phyloP scores from a whole-genome alignment of 2,797 vertebrate species.

The Crenuchus spilurus region DNA sequence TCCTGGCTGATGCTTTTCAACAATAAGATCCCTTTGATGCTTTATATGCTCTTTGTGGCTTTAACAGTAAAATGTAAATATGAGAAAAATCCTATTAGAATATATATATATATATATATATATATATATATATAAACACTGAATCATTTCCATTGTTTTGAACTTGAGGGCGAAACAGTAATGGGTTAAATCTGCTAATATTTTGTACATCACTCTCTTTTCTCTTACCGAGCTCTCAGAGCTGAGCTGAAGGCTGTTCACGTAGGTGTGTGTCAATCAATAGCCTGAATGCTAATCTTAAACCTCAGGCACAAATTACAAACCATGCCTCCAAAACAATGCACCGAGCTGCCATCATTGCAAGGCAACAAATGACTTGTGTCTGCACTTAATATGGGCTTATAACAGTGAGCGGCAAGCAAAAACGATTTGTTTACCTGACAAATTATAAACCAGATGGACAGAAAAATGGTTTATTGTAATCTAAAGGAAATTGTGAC shows the following conservation, averaged over 20 bases:
- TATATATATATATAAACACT: too few relatives aligned
- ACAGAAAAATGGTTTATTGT: neutral
- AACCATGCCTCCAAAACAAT: neutral
- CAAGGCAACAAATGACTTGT: constrained; percentile 6
- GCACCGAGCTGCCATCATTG: neutral
- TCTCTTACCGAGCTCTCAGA: neutral
- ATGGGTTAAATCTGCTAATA: neutral
- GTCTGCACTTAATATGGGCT: constrained; percentile 10
- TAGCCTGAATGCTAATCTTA: constrained; percentile 15
- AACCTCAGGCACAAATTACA: constrained; percentile 28
- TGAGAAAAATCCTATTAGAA: too few relatives aligned
- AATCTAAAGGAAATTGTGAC: too few relatives aligned
- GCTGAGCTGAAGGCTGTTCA: neutral
- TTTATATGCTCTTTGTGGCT: too few relatives aligned
- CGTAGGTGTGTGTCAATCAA: constrained; percentile 25
- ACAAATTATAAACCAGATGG: neutral
- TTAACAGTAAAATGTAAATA: too few relatives aligned
- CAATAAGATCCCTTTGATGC: too few relatives aligned
- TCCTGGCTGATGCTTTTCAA: too few relatives aligned
- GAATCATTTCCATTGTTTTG: too few relatives aligned
- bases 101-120: too few relatives aligned
- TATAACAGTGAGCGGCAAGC: neutral
- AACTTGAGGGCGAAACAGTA: too few relatives aligned
- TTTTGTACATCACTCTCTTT: neutral
- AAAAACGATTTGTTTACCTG: constrained; percentile 17